Base-by-base conservation (phyloP, 2,888 invertebrate species). In the Tetragonula carbonaria region DNA sequence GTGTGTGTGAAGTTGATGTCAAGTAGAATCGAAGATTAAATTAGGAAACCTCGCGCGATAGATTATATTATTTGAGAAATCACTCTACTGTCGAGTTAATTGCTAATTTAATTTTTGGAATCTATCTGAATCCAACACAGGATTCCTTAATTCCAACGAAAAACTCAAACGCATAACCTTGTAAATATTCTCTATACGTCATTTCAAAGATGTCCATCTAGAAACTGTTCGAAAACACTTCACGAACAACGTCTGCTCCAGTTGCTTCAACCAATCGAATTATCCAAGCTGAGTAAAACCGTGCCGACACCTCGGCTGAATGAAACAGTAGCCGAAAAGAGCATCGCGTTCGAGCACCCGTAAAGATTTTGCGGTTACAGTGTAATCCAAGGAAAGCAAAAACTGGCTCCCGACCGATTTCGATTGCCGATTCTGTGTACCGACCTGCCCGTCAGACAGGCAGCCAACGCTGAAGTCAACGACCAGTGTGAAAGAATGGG, bases 401-500 rank as follows among this genome's bases (percentile, higher is more conserved):
- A 84, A 85, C 50, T 14, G 63, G 75, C 21, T 28, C 38, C 59
- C 23, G 72, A 38, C 65, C 72, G 74, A 78, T 79, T 80, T 85
- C 78, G 78, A 78, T 74, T 74, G 65, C 13, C 45, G 71, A 57
- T 38, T 57, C 57, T 18, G 8, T 75, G n/a, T 33, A 38, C 51
- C 76, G 75, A 38, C 51, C 76, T 73, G 66, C 62, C 16, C 63
- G 51, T 21, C 45, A 45, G 45, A 11, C 62, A 66, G 62, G 28
- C 28, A 68, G 53, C 38, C 57, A 65, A 74, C 57, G 38, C 28
- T n/a, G 80, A 85, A 90, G 89, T 89, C 86, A 90, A 90, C 86
- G 87, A 87, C 88, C 87, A 89, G 85, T 65, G 51, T 68, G 82
- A 67, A 82, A 86, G 84, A 88, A 84, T 65, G 85, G 63, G 63